Evolutionary conservation across 1,140 invertebrate species (phyloP).

Genomic region (Drosophila lini): DNA sequence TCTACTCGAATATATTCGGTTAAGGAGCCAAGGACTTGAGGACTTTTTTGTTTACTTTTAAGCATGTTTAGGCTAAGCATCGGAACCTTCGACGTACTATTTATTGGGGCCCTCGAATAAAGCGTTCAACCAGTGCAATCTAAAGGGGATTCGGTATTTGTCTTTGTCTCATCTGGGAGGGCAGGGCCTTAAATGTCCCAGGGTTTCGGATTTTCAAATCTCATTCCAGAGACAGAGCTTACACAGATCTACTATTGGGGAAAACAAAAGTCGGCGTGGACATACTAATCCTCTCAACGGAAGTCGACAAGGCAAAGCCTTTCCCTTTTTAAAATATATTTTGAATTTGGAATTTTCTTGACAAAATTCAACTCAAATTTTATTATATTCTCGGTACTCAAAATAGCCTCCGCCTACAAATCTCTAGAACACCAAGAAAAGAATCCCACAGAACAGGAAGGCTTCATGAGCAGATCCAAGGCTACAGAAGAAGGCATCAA

Average conservation of each 20-base stretch:
- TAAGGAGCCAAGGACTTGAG: conserved; percentile 66
- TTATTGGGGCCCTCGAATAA: conserved; percentile 39
- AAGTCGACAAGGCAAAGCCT: not conserved
- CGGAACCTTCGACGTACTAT: conserved; percentile 33
- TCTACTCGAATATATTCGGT: conserved; percentile 91
- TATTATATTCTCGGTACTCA: conserved; percentile 16
- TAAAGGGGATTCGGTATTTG: not conserved
- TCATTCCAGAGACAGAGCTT: not conserved
- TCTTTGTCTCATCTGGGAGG: not conserved
- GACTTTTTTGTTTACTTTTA: conserved; percentile 47
- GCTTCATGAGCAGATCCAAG: not conserved
- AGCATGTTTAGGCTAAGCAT: conserved; percentile 33
- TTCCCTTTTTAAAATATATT: conserved; percentile 3
- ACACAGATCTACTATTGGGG: not conserved
- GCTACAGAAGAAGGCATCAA: not conserved
- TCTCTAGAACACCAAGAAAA: not conserved
- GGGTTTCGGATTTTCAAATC: not conserved
- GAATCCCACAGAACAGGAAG: not conserved
- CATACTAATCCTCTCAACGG: conserved; percentile 7
- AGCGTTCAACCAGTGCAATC: conserved; percentile 38
- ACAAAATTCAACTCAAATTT: conserved; percentile 46
- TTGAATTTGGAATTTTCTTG: not conserved
- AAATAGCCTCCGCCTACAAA: not conserved
- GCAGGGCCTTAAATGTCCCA: not conserved
- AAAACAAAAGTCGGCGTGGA: conserved; percentile 20